Base-by-base conservation (phyloP, 1,140 invertebrate species). In the Chionoecetes opilio region DNA sequence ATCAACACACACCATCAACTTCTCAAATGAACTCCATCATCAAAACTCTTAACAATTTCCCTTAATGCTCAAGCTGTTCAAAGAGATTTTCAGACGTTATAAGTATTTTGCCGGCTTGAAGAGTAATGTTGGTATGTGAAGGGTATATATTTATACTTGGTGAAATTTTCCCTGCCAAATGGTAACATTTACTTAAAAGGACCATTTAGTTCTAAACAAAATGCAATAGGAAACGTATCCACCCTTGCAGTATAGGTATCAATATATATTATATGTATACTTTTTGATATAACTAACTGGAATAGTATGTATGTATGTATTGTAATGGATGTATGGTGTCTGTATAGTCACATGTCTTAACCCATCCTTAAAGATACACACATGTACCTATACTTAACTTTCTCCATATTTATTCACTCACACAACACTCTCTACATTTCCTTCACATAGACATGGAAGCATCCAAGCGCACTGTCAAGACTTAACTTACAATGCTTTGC, bases 61-160 rank as follows among this genome's bases (percentile, higher is more conserved):
- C 63, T 26, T n/a, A 75, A n/a, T 75, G 63, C 63, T 75, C 63
- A 75, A 75, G n/a, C 63, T 75, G 63, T n/a, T 75, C 21, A 75
- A 75, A 75, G 26, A n/a, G n/a, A 75, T 75, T 75, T 75, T 75
- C 21, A 75, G n/a, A 26, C n/a, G 21, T 14, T 53, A n/a, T 2
- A 8, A 75, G 21, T n/a, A n/a, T n/a, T 75, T 75, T 75, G n/a
- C 21, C 46, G 21, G 46, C 46, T 53, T 53, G 46, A 9, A 75
- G 6, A 75, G 11, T 75, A n/a, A 75, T 75, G 63, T n/a, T 75
- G 21, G n/a, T 21, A 75, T 26, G 6, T 75, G 26, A 75, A 75
- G 11, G 21, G 1, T 75, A 75, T 75, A 75, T n/a, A 75, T 75
- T 75, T n/a, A 75, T 75, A 75, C 46, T 53, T 53, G 21, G 46